These are phyloP conservation scores for Intellagama lesueurii DNA, from an alignment of 2,797 vertebrate species.

Conservation along the genomic window DNA sequence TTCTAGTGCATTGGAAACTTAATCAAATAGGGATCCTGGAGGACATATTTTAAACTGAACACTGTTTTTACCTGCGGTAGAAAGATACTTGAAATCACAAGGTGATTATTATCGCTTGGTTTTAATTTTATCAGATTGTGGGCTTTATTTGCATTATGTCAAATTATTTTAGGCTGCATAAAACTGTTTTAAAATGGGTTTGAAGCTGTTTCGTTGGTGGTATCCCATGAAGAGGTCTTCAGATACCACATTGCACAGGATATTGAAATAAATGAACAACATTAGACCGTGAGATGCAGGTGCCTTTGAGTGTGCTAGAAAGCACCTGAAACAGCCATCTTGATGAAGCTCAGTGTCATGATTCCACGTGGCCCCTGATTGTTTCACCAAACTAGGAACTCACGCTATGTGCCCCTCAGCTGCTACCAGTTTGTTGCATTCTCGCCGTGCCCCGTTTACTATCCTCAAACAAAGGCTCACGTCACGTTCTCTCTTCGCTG, in stretches of 20 bases:
- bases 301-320: too few relatives aligned
- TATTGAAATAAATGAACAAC: too few relatives aligned
- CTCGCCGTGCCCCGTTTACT: too few relatives aligned
- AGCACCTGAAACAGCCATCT: background rate
- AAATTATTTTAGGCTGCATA: background rate
- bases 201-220: too few relatives aligned
- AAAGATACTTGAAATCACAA: background rate
- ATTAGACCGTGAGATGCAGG: background rate
- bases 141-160: background rate
- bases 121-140: background rate
- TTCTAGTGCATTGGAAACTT: slow-evolving; percentile 44
- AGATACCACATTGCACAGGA: too few relatives aligned
- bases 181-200: background rate
- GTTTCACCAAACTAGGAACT: too few relatives aligned
- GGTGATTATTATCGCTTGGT: background rate
- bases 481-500: too few relatives aligned
- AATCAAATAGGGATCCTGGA: slow-evolving; percentile 40
- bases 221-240: too few relatives aligned
- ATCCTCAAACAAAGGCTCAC: too few relatives aligned
- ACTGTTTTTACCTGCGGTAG: background rate
- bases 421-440: too few relatives aligned
- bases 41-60: slow-evolving; percentile 62
- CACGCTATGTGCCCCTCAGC: too few relatives aligned
- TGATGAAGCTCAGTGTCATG: background rate
- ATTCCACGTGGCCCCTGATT: too few relatives aligned